Evolutionary conservation across 2,888 invertebrate genomes (phyloP).

Genomic region (Acrobasis suavella): DNA sequence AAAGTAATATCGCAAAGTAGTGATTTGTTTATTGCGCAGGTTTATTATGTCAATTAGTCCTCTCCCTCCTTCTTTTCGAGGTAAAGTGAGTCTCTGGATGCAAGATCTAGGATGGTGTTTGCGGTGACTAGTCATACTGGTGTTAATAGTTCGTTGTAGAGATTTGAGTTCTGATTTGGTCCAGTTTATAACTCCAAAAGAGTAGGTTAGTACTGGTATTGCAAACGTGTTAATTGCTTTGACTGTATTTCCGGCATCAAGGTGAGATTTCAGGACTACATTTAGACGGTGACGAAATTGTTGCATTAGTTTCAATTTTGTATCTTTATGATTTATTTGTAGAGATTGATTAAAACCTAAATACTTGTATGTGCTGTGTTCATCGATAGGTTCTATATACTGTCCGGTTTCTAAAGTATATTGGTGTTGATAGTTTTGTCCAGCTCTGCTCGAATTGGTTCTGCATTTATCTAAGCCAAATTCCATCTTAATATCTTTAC

Average conservation of each 20-base stretch:
- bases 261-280: not conserved
- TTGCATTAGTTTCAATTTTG: constrained; percentile 12
- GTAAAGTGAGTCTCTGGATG: constrained; percentile 25
- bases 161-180: constrained; percentile 26
- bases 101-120: constrained; percentile 34
- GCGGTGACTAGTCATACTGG: constrained; percentile 26
- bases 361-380: constrained; percentile 23
- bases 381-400: constrained; percentile 23
- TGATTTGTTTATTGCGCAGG: constrained; percentile 22
- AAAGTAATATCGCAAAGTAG: constrained; percentile 9
- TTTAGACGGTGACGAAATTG: not conserved
- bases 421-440: constrained; percentile 19
- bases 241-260: not conserved
- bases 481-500: not conserved
- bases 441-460: constrained; percentile 2
- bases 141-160: constrained; percentile 25
- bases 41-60: constrained; percentile 23
- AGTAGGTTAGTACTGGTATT: constrained; percentile 29
- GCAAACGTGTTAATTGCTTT: not conserved
- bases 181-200: constrained; percentile 33
- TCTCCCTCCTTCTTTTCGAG: constrained; percentile 31
- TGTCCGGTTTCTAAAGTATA: constrained; percentile 21
- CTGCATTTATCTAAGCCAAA: not conserved
- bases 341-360: constrained; percentile 1
- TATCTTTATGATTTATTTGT: constrained; percentile 2